Evolutionary conservation across 1,140 invertebrate species (phyloP).

Genomic region (Neodiprion fabricii): DNA sequence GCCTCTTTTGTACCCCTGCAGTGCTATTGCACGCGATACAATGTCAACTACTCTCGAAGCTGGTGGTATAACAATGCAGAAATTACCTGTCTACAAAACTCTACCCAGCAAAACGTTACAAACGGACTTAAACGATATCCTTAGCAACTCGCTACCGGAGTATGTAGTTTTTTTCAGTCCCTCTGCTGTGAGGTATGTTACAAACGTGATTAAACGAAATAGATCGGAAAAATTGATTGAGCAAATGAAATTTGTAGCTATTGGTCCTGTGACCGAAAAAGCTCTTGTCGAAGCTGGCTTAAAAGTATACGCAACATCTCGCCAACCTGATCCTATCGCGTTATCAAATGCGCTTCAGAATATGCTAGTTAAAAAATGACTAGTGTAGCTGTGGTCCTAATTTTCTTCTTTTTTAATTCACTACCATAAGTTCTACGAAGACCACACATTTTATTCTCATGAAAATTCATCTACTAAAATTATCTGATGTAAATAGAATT

Average conservation of each 20-base stretch:
- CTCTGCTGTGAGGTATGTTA: constrained; percentile 46
- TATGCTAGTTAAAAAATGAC: background rate
- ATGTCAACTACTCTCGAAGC: constrained; percentile 42
- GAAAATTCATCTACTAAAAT: no score
- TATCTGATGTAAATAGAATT: no score
- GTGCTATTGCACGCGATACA: constrained; percentile 53
- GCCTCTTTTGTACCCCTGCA: constrained; percentile 54
- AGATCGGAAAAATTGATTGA: constrained; percentile 24
- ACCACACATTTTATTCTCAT: no score
- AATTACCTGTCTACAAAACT: constrained; percentile 49
- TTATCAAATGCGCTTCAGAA: constrained; percentile 42
- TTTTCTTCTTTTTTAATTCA: no score
- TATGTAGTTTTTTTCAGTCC: constrained; percentile 57
- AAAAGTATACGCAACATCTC: constrained; percentile 39
- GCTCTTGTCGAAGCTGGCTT: constrained; percentile 41
- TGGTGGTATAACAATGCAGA: constrained; percentile 41
- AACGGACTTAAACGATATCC: constrained; percentile 34
- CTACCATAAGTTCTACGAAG: no score
- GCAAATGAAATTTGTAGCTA: constrained; percentile 49
- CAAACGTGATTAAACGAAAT: constrained; percentile 30
- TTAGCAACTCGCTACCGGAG: constrained; percentile 27
- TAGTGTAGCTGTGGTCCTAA: no score
- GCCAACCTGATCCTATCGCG: constrained; percentile 50
- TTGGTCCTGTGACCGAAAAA: constrained; percentile 53
- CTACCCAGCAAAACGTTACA: constrained; percentile 44